Conservation (phyloP, 2,888 invertebrate species). For the Caenorhabditis angaria region DNA sequence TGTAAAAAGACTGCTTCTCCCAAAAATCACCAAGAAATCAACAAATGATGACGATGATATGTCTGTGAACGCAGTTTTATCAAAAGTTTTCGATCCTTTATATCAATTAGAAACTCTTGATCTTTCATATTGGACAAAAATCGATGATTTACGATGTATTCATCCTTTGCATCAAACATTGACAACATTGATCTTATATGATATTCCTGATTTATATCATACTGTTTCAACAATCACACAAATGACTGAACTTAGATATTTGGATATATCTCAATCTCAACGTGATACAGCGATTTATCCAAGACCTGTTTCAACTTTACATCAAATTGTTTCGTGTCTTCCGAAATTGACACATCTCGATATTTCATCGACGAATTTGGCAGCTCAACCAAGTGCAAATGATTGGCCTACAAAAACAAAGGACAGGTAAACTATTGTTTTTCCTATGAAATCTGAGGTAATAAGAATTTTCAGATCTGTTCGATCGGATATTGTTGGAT, state of each 20-base stretch:
- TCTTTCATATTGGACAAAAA: conserved; percentile 65
- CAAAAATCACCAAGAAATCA: conserved; percentile 15
- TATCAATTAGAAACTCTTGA: conserved; percentile 51
- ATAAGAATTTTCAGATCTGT: conserved; percentile 27
- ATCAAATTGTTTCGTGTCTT: conserved; percentile 81
- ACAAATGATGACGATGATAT: conserved; percentile 46
- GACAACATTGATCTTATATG: conserved; percentile 82
- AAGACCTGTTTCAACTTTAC: conserved; percentile 81
- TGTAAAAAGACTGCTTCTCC: conserved; percentile 38
- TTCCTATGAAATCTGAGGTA: not conserved
- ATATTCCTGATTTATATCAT: conserved; percentile 80
- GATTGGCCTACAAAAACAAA: conserved; percentile 72
- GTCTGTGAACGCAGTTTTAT: conserved; percentile 45
- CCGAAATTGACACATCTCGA: conserved; percentile 85
- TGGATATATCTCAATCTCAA: conserved; percentile 82
- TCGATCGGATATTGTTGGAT: conserved; percentile 83
- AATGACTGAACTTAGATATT: conserved; percentile 77
- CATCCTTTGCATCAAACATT: conserved; percentile 79
- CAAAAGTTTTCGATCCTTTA: conserved; percentile 51
- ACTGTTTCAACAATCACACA: conserved; percentile 74
- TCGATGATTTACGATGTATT: conserved; percentile 79
- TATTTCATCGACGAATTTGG: conserved; percentile 94
- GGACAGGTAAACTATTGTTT: not conserved
- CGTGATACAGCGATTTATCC: conserved; percentile 81
- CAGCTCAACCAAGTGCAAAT: conserved; percentile 79